phyloP scores from a whole-genome alignment of 2,888 invertebrate species.

The Omphaloscelis lunosa region DNA sequence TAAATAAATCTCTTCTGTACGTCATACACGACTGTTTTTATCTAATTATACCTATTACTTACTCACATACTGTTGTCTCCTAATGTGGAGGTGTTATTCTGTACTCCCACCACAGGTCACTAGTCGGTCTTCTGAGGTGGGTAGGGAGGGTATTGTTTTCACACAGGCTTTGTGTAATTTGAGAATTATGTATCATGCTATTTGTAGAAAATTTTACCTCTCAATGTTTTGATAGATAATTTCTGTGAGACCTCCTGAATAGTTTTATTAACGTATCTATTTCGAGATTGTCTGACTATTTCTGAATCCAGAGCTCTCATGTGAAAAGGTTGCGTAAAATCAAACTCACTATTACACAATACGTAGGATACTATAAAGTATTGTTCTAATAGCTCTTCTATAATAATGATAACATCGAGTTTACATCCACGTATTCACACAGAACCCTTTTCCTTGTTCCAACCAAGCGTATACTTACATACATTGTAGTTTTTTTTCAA shows the following conservation, averaged over 20 bases:
- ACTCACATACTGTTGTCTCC: background rate
- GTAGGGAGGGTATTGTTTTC: background rate
- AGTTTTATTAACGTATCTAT: background rate
- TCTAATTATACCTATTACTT: background rate
- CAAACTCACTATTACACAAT: background rate
- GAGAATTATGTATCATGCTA: background rate
- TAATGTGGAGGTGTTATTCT: background rate
- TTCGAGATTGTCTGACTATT: background rate
- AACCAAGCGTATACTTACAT: slow-evolving; percentile 24
- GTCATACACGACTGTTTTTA: no score
- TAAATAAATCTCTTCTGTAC: background rate
- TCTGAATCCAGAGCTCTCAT: background rate
- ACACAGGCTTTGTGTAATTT: background rate
- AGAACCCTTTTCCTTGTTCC: slow-evolving; percentile 35
- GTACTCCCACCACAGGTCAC: no score
- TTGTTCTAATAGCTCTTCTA: slow-evolving; percentile 13
- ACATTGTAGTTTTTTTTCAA: slow-evolving; percentile 31
- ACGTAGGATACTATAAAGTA: background rate
- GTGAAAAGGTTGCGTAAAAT: background rate
- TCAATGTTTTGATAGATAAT: background rate
- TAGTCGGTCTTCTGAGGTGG: background rate
- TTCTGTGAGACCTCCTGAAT: background rate
- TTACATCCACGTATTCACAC: slow-evolving; percentile 17
- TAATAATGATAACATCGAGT: background rate
- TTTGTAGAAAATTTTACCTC: background rate